Evolutionary conservation across 2,797 vertebrate species (phyloP).

Genomic region (Trematomus bernacchii): DNA sequence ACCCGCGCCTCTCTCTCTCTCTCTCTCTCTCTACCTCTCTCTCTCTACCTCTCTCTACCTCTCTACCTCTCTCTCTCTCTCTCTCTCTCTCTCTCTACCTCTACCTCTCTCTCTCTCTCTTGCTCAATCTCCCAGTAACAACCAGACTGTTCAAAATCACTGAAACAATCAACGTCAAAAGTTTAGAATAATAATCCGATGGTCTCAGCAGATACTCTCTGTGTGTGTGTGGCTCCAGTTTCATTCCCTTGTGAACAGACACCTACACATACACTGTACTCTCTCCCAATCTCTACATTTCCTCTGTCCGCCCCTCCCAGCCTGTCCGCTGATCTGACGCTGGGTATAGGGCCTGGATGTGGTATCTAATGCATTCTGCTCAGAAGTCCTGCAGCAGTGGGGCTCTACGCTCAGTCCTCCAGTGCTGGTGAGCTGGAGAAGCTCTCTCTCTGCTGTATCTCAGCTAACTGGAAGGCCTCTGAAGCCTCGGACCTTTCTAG

Average conservation of each 20-base stretch:
- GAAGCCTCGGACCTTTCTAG: constrained; percentile 27
- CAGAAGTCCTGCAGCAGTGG: constrained; percentile 33
- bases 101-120: not conserved
- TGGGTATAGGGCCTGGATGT: constrained; percentile 21
- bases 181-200: constrained; percentile 80
- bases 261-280: constrained; percentile 21
- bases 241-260: constrained; percentile 33
- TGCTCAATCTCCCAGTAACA: constrained; percentile 29
- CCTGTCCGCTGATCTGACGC: constrained; percentile 24
- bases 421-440: not conserved
- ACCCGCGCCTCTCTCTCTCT: constrained; percentile 58
- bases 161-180: constrained; percentile 76
- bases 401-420: constrained; percentile 39
- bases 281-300: constrained; percentile 34
- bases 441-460: constrained; percentile 48
- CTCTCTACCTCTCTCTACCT: constrained; percentile 32
- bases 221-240: constrained; percentile 40
- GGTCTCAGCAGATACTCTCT: constrained; percentile 58
- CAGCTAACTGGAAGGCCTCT: constrained; percentile 43
- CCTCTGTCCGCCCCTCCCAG: constrained; percentile 35
- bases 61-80: too few relatives aligned
- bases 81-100: constrained; percentile 25
- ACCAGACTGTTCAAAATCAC: constrained; percentile 64
- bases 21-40: constrained; percentile 39
- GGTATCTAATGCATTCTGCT: constrained; percentile 41